Evolutionary conservation across 2,888 invertebrate genomes (phyloP).

Genomic region (Archips crataeganus): DNA sequence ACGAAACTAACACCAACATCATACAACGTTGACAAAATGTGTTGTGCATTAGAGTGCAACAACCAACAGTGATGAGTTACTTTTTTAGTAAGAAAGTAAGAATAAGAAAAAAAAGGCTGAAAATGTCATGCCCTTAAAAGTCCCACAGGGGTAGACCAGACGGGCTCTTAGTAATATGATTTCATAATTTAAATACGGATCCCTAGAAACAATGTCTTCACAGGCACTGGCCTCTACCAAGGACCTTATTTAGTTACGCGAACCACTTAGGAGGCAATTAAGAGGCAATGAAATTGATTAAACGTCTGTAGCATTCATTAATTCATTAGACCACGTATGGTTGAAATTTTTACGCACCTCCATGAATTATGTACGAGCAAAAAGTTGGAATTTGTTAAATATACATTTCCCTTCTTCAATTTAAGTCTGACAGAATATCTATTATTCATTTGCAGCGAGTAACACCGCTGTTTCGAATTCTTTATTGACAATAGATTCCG

Average conservation of each 20-base stretch:
- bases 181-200: background rate
- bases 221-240: background rate
- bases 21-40: no score
- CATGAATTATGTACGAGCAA: constrained; percentile 33
- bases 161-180: background rate
- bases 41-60: no score
- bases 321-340: constrained; percentile 21
- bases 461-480: constrained; percentile 28
- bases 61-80: no score
- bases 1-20: no score
- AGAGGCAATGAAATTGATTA: constrained; percentile 15
- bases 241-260: constrained; percentile 11
- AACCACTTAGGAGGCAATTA: constrained; percentile 26
- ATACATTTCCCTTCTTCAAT: constrained; percentile 25
- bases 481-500: constrained; percentile 36
- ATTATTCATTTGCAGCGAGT: constrained; percentile 30
- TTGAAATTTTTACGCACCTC: constrained; percentile 16
- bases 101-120: no score
- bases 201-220: background rate
- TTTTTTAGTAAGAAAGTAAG: no score
- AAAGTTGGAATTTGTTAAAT: constrained; percentile 34
- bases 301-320: constrained; percentile 30
- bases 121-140: no score
- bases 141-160: no score
- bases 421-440: constrained; percentile 36